Conservation (phyloP, 2,113 vertebrate genomes). For the Meleagris gallopavo region DNA sequence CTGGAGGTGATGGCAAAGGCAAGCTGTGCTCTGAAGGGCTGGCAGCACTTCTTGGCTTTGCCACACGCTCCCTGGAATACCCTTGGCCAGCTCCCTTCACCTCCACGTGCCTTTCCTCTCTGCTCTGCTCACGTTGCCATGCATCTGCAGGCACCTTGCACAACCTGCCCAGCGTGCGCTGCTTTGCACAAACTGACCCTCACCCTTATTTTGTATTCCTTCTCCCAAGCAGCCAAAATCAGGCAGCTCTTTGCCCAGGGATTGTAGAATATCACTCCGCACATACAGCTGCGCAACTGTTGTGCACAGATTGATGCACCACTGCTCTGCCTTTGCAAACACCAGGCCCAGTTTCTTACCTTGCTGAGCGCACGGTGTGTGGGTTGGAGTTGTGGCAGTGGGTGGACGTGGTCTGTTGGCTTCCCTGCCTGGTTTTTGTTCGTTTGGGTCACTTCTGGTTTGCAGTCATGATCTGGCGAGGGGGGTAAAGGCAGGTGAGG, state of each 20-base stretch:
- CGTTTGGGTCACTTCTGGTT: background rate
- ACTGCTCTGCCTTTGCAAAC: background rate
- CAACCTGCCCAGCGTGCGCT: background rate
- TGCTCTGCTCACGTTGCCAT: background rate
- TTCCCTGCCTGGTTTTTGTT: background rate
- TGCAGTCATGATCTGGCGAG: background rate
- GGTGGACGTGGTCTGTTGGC: background rate
- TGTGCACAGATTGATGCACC: background rate
- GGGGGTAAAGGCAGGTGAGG: background rate
- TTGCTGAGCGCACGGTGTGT: background rate
- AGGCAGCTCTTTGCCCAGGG: background rate
- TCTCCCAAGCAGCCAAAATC: background rate
- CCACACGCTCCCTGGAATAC: slow-evolving; percentile 46
- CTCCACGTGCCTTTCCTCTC: slow-evolving; percentile 32
- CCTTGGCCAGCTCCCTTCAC: slow-evolving; percentile 38
- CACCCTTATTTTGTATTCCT: background rate
- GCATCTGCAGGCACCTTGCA: background rate
- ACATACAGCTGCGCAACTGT: too few species aligned
- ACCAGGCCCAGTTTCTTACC: background rate
- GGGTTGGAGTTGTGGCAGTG: background rate
- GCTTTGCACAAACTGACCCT: background rate
- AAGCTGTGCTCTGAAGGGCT: slow-evolving; percentile 48
- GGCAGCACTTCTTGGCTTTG: slow-evolving; percentile 58
- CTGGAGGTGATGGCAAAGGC: slow-evolving; percentile 67
- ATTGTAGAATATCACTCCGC: background rate